Evolutionary conservation across 2,888 invertebrate genomes (phyloP).

Genomic region (Glaucopsyche alexis): DNA sequence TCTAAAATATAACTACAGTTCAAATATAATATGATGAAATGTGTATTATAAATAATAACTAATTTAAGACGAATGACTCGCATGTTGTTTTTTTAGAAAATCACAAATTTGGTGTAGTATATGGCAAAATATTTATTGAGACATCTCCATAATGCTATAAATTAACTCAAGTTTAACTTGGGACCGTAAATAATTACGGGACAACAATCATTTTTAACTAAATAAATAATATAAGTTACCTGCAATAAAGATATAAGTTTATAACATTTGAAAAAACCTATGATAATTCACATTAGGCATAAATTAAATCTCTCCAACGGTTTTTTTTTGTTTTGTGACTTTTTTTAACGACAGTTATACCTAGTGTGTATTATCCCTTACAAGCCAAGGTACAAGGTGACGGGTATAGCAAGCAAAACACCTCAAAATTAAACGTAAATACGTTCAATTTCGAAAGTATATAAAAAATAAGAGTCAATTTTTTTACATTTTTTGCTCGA

Average conservation of each 20-base stretch:
- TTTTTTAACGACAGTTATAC: background rate
- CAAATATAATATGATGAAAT: slow-evolving; percentile 25
- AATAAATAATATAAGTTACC: slow-evolving; percentile 1
- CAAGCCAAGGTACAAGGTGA: background rate
- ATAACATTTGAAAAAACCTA: background rate
- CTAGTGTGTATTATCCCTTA: slow-evolving; percentile 21
- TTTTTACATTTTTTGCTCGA: background rate
- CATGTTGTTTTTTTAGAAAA: slow-evolving; percentile 4
- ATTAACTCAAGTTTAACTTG: slow-evolving; percentile 32
- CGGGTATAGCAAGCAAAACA: slow-evolving; percentile 1
- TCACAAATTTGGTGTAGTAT: background rate
- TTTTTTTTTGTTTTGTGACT: background rate
- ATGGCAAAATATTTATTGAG: slow-evolving; percentile 13
- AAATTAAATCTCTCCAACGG: background rate
- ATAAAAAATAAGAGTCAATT: too few species aligned
- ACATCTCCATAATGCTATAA: slow-evolving; percentile 21
- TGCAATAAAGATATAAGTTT: slow-evolving; percentile 14
- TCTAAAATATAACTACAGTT: background rate
- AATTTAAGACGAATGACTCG: slow-evolving; percentile 25
- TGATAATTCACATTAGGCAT: background rate
- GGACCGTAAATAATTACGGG: slow-evolving; percentile 33
- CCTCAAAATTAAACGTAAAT: background rate
- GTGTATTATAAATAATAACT: background rate
- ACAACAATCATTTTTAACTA: slow-evolving; percentile 10
- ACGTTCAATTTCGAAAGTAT: background rate